Percentiles rank a stretch among this genome's conserved stretches.
Evolutionary conservation across 2,113 vertebrate species (phyloP).

Genomic region (Channa argus): DNA sequence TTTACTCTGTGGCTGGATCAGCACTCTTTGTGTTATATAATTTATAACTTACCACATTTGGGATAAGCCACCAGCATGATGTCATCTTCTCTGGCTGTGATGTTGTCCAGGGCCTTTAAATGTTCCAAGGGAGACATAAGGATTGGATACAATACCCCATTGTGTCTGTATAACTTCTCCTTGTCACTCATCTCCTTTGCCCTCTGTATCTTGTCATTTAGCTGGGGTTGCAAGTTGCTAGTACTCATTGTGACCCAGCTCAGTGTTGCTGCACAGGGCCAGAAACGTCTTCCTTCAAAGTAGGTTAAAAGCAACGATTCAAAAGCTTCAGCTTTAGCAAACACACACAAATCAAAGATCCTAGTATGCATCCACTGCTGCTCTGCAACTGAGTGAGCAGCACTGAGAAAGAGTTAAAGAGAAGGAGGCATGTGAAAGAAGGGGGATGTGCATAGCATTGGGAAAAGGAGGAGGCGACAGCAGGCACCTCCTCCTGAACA

Average conservation of each 20-base stretch:
- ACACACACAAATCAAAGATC: neutral
- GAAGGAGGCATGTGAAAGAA: neutral
- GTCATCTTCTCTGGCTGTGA: conserved; percentile 82
- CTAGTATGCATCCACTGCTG: neutral
- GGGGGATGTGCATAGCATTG: neutral
- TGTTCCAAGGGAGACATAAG: conserved; percentile 74
- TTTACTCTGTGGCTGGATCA: neutral
- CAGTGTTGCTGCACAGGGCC: neutral
- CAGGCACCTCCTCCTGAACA: conserved; percentile 29
- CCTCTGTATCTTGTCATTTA: conserved; percentile 33
- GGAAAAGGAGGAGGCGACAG: conserved; percentile 26
- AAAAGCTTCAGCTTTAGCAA: neutral
- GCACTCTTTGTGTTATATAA: neutral
- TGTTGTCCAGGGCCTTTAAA: conserved; percentile 70
- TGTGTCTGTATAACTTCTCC: conserved; percentile 77
- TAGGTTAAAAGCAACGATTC: rapidly evolving
- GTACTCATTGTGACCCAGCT: conserved; percentile 15
- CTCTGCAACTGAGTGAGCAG: neutral
- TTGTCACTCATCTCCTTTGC: conserved; percentile 55
- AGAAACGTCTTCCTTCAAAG: neutral
- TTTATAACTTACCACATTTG: conserved; percentile 83
- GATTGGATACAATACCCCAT: conserved; percentile 80
- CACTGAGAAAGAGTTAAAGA: neutral
- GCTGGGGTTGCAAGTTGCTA: rapidly evolving
- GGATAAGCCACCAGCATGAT: conserved; percentile 85